Evolutionary conservation across 2,113 vertebrate species (phyloP).

Genomic region (Murina feae): DNA sequence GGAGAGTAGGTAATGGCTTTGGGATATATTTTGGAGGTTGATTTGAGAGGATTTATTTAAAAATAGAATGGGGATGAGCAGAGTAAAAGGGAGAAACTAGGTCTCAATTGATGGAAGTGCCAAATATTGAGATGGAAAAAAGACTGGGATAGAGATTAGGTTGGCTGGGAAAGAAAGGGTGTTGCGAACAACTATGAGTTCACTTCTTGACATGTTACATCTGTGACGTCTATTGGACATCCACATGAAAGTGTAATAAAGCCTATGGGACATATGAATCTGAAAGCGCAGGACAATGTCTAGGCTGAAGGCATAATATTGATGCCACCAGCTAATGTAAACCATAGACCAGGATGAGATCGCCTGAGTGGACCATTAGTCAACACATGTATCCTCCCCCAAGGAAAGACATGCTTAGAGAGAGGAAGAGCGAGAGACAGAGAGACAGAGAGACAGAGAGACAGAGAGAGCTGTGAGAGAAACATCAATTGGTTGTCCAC

Average conservation of each 20-base stretch:
- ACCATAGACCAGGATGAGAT: background rate
- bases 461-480: too few relatives aligned
- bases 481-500: too few relatives aligned
- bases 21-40: background rate
- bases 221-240: background rate
- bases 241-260: background rate
- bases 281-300: background rate
- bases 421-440: too few relatives aligned
- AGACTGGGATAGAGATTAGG: background rate
- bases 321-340: background rate
- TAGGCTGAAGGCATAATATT: background rate
- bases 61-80: background rate
- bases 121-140: background rate
- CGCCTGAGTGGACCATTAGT: background rate
- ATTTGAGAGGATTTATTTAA: background rate
- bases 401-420: too few relatives aligned
- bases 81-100: background rate
- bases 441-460: too few relatives aligned
- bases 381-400: background rate
- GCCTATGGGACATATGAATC: background rate
- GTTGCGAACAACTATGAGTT: background rate
- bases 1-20: background rate
- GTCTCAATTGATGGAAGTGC: background rate
- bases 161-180: background rate
- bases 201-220: background rate